phyloP scores from a whole-genome alignment of 2,797 vertebrate genomes.

The Chiloscyllium punctatum region DNA sequence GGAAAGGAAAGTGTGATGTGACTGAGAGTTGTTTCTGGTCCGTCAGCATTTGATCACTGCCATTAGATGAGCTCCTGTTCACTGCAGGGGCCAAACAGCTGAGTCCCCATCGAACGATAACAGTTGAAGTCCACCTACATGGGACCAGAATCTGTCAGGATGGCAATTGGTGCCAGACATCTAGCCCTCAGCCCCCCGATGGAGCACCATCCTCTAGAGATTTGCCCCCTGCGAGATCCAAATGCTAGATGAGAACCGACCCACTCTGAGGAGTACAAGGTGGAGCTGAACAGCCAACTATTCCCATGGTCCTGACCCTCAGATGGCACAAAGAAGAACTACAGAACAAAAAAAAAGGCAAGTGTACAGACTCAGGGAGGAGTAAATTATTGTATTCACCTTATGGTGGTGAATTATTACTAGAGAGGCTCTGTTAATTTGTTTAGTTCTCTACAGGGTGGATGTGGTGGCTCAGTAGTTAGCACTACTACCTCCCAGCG shows the following conservation, averaged over 20 bases:
- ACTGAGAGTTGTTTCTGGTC: background rate
- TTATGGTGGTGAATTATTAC: background rate
- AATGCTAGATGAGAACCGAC: background rate
- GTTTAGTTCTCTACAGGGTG: too few relatives aligned
- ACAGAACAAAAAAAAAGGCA: background rate
- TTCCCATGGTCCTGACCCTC: background rate
- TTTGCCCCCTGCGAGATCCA: background rate
- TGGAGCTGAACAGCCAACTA: background rate
- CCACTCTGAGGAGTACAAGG: background rate
- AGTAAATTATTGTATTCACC: background rate
- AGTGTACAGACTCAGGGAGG: background rate
- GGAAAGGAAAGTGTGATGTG: background rate
- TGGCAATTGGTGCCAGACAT: too few relatives aligned
- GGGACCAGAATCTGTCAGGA: background rate
- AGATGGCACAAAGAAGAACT: background rate
- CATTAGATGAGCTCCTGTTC: background rate
- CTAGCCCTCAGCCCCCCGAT: background rate
- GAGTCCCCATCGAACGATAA: background rate
- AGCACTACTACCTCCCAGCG: too few relatives aligned
- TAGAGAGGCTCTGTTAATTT: background rate
- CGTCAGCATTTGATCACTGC: background rate
- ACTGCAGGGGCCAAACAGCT: background rate
- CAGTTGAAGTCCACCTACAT: background rate
- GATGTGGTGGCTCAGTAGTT: too few relatives aligned
- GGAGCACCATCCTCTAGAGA: background rate